Evolutionary conservation across 2,797 vertebrate species (phyloP).

Genomic region (Sorex maritimensis): DNA sequence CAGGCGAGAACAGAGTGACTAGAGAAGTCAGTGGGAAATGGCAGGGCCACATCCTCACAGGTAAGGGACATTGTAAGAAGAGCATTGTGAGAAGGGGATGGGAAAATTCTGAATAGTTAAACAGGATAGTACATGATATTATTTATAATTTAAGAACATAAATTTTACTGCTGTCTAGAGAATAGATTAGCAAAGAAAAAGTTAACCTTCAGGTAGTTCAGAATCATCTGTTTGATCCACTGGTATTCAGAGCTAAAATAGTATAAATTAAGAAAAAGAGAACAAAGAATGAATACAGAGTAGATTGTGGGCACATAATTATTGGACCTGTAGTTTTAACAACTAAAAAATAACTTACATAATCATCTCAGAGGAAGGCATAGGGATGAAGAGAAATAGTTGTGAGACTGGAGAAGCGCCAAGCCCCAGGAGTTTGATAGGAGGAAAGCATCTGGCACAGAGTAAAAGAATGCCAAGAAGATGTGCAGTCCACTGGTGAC

Average conservation of each 20-base stretch:
- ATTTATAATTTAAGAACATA: not conserved
- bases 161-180: not conserved
- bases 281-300: not conserved
- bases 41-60: not conserved
- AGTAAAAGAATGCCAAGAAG: not conserved
- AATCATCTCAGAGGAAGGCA: not conserved
- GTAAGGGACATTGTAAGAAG: not conserved
- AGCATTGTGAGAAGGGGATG: not conserved
- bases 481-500: not conserved
- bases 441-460: not conserved
- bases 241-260: not conserved
- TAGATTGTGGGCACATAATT: not conserved
- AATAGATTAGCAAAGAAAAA: not conserved
- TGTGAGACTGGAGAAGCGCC: not conserved
- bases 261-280: not conserved
- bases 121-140: not conserved
- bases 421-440: not conserved
- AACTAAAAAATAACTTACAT: not conserved
- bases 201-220: not conserved
- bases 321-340: not conserved
- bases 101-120: not conserved
- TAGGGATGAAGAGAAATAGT: not conserved
- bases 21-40: not conserved
- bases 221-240: not conserved
- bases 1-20: not conserved